Conservation (phyloP, 1,140 invertebrate species). For the Hyles euphorbiae region DNA sequence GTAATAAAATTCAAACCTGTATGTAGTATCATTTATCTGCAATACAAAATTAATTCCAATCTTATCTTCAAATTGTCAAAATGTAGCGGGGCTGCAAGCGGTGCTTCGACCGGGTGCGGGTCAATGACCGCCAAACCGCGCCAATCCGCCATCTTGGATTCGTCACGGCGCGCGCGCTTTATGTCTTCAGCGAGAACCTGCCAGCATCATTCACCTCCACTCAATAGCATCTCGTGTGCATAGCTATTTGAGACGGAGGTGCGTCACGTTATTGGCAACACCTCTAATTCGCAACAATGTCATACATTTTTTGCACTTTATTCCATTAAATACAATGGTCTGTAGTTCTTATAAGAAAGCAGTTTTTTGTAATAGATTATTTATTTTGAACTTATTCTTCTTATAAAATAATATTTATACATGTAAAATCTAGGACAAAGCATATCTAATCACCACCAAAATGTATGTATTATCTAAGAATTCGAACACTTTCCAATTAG, state of each 20-base stretch:
- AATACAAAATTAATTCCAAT: constrained; percentile 14
- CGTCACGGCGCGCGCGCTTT: constrained; percentile 68
- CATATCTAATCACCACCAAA: no score
- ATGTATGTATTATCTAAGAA: no score
- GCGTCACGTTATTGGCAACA: no score
- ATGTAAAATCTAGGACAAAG: no score
- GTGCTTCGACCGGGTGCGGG: constrained; percentile 50
- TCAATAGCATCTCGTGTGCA: constrained; percentile 19
- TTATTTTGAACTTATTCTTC: no score
- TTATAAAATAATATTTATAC: no score
- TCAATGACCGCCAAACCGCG: constrained; percentile 68
- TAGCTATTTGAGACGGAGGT: not conserved
- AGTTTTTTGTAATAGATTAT: no score
- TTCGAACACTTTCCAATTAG: no score
- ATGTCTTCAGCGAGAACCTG: constrained; percentile 50
- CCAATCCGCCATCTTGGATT: constrained; percentile 64
- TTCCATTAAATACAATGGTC: no score
- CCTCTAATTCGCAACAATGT: not conserved
- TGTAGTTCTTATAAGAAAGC: no score
- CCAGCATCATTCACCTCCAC: constrained; percentile 29
- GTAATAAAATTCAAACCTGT: no score
- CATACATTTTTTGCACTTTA: not conserved
- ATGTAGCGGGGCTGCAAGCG: constrained; percentile 44
- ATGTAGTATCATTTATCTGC: no score
- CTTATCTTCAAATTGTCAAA: constrained; percentile 30